Evolutionary conservation across 2,113 vertebrate species (phyloP), one percentile per base, ranked within the genome.

Genomic region (Carassius gibelio): DNA sequence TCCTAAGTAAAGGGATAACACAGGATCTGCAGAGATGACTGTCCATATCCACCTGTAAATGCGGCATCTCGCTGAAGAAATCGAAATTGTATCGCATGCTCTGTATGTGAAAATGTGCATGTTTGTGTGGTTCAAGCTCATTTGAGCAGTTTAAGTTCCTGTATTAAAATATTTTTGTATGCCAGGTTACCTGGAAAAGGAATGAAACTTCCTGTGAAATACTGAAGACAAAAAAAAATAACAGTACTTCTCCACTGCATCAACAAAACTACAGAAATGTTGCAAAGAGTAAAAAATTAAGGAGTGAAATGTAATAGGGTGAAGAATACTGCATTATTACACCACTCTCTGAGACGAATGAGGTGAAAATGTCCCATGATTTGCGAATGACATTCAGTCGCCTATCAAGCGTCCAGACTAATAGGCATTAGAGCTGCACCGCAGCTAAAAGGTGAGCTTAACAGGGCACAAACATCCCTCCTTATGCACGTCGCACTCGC

Each of bases 391-490:
- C 76, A 75, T 61, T 82, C 57, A 15, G 10, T 50, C 64, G 83
- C 36, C 26, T 57, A 57, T 55, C 83, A 72, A 59, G 48, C 19
- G 34, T 17, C 48, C 71, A 66, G 34, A 23, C 26, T 74, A 79
- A 88, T 64, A 55, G 55, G n/a, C 61, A 57, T 68, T 59, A 82
- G 66, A 38, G 19, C 38, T 30, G 23, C 3, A 66, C 69, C 61
- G 55, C 55, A 59, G 59, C 3, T 81, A 86, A 75, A 84, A 77
- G 72, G 48, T 77, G 36, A 59, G 45, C 61, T 86, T 82, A 82
- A 88, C 75, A 84, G 45, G 66, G 42, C 64, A 64, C 75, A 83
- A 30, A 68, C 83, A 84, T n/a, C 23, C 48, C 42, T 19, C 45
- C 59, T 57, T 52, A 83, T 50, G 66, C 48, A 78, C 76, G 75